Conservation (phyloP, 2,797 vertebrate species). For the Lindbergichthys nudifrons region DNA sequence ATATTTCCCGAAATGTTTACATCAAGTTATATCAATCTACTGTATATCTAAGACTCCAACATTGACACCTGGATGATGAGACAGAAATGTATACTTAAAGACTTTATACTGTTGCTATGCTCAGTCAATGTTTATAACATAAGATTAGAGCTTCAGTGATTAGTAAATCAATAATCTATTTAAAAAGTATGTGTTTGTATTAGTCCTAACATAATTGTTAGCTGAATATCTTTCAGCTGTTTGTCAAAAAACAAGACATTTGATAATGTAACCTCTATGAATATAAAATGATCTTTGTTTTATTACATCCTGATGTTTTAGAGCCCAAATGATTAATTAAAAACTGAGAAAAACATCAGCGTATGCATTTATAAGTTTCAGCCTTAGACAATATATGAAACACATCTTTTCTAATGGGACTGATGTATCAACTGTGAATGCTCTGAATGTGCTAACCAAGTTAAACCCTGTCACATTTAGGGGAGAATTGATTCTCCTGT, state of each 20-base stretch:
- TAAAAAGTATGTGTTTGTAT: not conserved
- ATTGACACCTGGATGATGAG: not conserved
- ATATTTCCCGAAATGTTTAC: not conserved
- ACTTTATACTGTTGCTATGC: not conserved
- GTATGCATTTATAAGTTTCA: not conserved
- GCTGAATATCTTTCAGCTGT: not conserved
- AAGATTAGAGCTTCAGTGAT: not conserved
- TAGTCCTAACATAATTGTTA: not conserved
- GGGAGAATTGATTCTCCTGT: constrained; percentile 41
- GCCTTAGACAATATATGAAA: not conserved
- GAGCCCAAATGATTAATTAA: not conserved
- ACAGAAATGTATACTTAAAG: too few relatives aligned
- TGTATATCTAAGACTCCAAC: not conserved
- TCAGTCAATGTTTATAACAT: not conserved
- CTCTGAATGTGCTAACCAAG: constrained; percentile 37
- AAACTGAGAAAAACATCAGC: not conserved
- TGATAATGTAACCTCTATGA: not conserved
- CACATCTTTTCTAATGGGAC: constrained; percentile 4
- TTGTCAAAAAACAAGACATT: not conserved
- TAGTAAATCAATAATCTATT: not conserved
- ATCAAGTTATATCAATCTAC: not conserved
- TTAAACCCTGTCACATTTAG: constrained; percentile 17
- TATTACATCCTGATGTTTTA: not conserved
- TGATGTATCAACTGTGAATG: constrained; percentile 10
- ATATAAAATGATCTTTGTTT: not conserved